Base-by-base conservation (phyloP, 1,140 invertebrate species). In the Thaumetopoea pityocampa region DNA sequence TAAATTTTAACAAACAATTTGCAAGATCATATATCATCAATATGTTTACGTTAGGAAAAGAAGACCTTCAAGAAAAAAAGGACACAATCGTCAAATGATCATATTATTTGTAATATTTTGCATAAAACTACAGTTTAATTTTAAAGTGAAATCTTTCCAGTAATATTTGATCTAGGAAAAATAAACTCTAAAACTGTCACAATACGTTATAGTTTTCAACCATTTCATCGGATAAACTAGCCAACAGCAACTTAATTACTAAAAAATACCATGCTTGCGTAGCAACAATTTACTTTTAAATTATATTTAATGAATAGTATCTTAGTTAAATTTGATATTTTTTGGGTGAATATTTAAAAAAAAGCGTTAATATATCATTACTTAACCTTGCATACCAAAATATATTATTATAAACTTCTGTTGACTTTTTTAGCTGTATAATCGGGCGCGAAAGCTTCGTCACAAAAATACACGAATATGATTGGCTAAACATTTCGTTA, bases 391-490 rank as follows among this genome's bases (percentile, higher is more conserved):
- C 37, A 41, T 41, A 41, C 37, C 27, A 17, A 23, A 41, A 26
- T 48, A 32, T 41, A 35, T 48, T 14, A 32, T 33, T 51, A 49
- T 42, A 45, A 41, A 56, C 52, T 54, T 47, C 47, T 48, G 36
- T 52, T 55, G 30, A 57, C 50, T 53, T 71, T 69, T 78, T 68
- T 71, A 62, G 62, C 65, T 67, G 65, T 70, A 69, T 67, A 74
- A 69, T 79, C 67, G 61, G 73, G 79, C 79, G 77, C 77, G 71
- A 81, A 83, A 81, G 74, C 70, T 67, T 81, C 68, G 68, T 74
- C 67, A 73, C 37, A 38, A 61, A 62, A 68, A 71, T 64, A 42
- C 59, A 46, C 6, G 9, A n/a, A 22, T 26, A 23, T 52, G 49
- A 81, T 83, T 83, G 74, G 79, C 42, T 28, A 5, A 57, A 53